Evolutionary conservation across 1,140 invertebrate genomes (phyloP), one percentile per base, ranked within the genome.

Genomic region (Lamellibrachia luymesi): DNA sequence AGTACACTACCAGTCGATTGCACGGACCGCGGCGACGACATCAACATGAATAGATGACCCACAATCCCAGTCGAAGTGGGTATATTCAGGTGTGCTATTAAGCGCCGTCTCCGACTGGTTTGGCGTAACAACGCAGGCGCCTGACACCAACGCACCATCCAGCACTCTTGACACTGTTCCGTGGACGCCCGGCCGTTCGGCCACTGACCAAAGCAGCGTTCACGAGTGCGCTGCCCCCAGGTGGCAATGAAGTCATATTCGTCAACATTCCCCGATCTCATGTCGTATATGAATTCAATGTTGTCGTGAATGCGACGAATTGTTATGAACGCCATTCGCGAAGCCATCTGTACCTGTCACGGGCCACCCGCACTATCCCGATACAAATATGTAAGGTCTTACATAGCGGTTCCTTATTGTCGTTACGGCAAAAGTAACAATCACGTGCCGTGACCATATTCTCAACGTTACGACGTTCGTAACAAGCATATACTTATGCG

Each of bases 261-360:
- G 64, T 80, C 64, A 80, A 80, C 64, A 80, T 80, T 80, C 64
- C 64, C 64, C 64, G 64, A 80, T 80, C 64, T 80, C 64, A 80
- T 80, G 64, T 17, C 64, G 64, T 80, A 80, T 80, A 80, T 22
- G 17, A 56, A 56, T 56, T 6, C 52, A 56, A 56, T 17, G 52
- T 56, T 56, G 52, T 56, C 17, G 52, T 56, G 52, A 56, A 56
- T 56, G 1, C 17, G 64, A 22, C 64, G 25, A 80, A 8, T 80
- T 80, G 13, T 80, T 80, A 22, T 4, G 64, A 80, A 80, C 64
- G 64, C 25, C 64, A 1, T 8, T 22, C 64, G 25, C 8, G 64
- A 80, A 38, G 38, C 64, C 5, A 22, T 4, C 52, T 1, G 13
- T 80, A 80, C 64, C 1, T 2, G 13, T 2, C 64, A 80, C 64